A percentile compares a stretch with the other conserved stretches of the same genome.
phyloP scores from a whole-genome alignment of 1,140 invertebrate genomes.

The Bombus waltoni region DNA sequence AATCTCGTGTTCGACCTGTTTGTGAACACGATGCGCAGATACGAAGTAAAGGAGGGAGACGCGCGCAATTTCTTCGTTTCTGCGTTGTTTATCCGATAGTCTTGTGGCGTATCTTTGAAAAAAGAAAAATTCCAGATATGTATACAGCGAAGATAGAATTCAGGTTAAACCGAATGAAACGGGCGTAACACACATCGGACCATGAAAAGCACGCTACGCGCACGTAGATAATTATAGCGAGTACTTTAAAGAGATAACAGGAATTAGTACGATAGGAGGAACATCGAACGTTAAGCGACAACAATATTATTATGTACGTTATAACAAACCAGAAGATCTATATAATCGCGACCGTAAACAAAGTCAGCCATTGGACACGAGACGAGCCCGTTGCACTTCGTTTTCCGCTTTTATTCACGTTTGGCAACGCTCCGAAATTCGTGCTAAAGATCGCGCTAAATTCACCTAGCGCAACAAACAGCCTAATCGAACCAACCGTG shows the following conservation, averaged over 20 bases:
- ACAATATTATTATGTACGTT: too few species aligned
- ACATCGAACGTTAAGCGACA: neutral
- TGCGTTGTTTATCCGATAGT: neutral
- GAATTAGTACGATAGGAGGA: constrained; percentile 3
- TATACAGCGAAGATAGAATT: neutral
- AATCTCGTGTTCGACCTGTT: neutral
- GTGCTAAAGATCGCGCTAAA: constrained; percentile 10
- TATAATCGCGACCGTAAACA: constrained; percentile 29
- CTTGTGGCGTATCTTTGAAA: neutral
- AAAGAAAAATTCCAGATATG: neutral
- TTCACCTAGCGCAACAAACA: neutral
- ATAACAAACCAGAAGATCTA: constrained; percentile 15
- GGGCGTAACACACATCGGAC: neutral
- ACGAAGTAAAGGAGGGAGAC: neutral
- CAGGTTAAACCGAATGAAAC: neutral
- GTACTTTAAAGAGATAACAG: neutral
- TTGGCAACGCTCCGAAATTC: constrained; percentile 22
- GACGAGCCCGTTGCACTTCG: constrained; percentile 16
- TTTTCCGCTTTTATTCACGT: constrained; percentile 3
- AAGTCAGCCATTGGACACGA: constrained; percentile 16
- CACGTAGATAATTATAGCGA: neutral
- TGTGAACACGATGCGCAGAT: neutral
- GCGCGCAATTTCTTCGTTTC: neutral
- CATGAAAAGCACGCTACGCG: neutral
- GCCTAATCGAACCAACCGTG: neutral